phyloP scores from a whole-genome alignment of 2,888 invertebrate genomes.

The Gnatocerus cornutus region DNA sequence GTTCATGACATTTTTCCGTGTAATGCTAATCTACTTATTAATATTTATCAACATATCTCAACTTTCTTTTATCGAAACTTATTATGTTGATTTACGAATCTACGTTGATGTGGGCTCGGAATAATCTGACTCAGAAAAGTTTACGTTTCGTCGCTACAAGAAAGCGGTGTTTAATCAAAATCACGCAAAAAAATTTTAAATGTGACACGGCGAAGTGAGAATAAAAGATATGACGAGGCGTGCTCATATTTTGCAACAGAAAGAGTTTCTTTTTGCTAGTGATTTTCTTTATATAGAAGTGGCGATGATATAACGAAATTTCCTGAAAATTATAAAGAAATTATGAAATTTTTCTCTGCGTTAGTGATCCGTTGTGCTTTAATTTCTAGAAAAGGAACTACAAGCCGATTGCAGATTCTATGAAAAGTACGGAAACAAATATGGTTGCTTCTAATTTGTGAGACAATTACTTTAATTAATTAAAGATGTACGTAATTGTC shows the following conservation, averaged over 20 bases:
- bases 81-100: neutral
- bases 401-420: no score
- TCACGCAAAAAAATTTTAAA: neutral
- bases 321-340: no score
- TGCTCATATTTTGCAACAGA: slow-evolving; percentile 2
- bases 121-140: neutral
- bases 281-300: neutral
- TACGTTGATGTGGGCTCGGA: no score
- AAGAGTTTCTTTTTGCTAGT: slow-evolving; percentile 1
- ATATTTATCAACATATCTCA: neutral
- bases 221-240: slow-evolving; percentile 1
- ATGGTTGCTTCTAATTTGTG: no score
- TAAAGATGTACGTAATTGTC: no score
- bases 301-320: no score
- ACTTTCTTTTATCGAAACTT: slow-evolving; percentile 1
- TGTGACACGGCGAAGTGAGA: neutral
- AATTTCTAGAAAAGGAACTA: no score
- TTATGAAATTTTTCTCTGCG: no score
- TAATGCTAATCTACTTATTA: neutral
- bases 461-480: no score
- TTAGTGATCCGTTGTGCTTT: no score
- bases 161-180: neutral
- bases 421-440: no score
- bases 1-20: neutral
- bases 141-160: neutral